Evolutionary conservation across 2,113 vertebrate genomes (phyloP), one percentile per base, ranked within the genome.

Genomic region (Plestiodon gilberti): DNA sequence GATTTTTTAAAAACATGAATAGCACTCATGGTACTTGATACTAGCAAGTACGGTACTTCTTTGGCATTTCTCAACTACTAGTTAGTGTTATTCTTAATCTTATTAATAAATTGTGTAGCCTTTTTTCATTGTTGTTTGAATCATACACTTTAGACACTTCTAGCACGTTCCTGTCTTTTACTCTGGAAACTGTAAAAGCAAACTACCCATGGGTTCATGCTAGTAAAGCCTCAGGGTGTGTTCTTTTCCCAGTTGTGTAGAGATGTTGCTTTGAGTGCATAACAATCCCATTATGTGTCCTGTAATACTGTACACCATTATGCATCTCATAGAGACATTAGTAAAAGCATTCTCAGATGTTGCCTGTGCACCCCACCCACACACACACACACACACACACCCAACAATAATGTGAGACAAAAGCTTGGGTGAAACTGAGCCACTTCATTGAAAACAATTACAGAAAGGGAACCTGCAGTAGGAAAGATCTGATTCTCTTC

Each of bases 231-330:
- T 90, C 70, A 78, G 25, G 78, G 64, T 89, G 43, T 74, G 91
- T 92, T 85, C 88, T 93, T 94, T 93, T 81, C 83, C 88, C 90
- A 92, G 91, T 87, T 93, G 89, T 90, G 87, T 92, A 87, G 75
- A 92, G 78, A 85, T 91, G 61, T 90, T 91, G 73, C 83, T 91
- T 94, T 93, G 90, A 94, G 75, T 86, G 83, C 81, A 69, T 86
- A 89, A 91, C 89, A 83, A 64, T 88, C 89, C 82, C 43, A 62
- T 33, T 70, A 81, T 92, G 85, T 87, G 87, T 75, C 84, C 52
- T 18, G 40, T 33, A 43, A 61, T 79, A n/a, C n/a, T n/a, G 14
- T 13, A 43, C 7, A 61, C 55, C 17, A 38, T 61, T 61, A 86
- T 71, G 22, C 25, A 40, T 1, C 61, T 71, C 4, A 30, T 55